Evolutionary conservation across 1,140 invertebrate species (phyloP).

Genomic region (Capitella teleta): DNA sequence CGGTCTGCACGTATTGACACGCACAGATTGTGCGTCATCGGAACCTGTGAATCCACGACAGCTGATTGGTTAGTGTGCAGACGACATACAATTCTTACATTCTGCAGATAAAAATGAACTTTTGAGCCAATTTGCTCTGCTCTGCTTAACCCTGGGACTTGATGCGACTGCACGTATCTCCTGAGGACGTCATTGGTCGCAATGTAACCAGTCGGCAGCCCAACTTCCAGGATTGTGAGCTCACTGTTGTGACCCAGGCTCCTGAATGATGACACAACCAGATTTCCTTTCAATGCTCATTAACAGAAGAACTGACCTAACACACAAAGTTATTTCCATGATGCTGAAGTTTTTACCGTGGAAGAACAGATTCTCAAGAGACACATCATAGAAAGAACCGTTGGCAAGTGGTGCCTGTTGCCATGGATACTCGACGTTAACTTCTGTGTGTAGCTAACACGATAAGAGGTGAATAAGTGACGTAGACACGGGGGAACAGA

Average conservation of each 20-base stretch:
- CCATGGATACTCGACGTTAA: conserved; percentile 74
- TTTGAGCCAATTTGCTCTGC: conserved; percentile 65
- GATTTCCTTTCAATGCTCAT: too few relatives aligned
- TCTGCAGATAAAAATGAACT: conserved; percentile 91
- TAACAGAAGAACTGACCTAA: conserved; percentile 29
- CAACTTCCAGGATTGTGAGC: conserved; percentile 80
- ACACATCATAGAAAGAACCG: conserved; percentile 52
- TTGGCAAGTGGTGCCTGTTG: conserved; percentile 45
- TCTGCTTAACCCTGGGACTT: conserved; percentile 66
- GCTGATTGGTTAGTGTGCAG: too few relatives aligned
- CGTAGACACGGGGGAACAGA: not conserved
- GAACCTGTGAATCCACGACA: too few relatives aligned
- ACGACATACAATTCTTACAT: too few relatives aligned
- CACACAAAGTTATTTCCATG: conserved; percentile 46
- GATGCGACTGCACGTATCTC: conserved; percentile 58
- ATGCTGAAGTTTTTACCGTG: conserved; percentile 87
- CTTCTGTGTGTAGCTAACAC: conserved; percentile 74
- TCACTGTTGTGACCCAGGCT: conserved; percentile 75
- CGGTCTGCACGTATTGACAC: conserved; percentile 83
- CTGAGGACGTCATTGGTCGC: conserved; percentile 82
- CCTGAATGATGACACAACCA: too few relatives aligned
- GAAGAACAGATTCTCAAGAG: conserved; percentile 61
- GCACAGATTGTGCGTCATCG: conserved; percentile 67
- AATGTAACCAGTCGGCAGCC: conserved; percentile 86
- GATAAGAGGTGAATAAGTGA: not conserved